phyloP scores from a whole-genome alignment of 1,140 invertebrate genomes.

The Megathymus violae region DNA sequence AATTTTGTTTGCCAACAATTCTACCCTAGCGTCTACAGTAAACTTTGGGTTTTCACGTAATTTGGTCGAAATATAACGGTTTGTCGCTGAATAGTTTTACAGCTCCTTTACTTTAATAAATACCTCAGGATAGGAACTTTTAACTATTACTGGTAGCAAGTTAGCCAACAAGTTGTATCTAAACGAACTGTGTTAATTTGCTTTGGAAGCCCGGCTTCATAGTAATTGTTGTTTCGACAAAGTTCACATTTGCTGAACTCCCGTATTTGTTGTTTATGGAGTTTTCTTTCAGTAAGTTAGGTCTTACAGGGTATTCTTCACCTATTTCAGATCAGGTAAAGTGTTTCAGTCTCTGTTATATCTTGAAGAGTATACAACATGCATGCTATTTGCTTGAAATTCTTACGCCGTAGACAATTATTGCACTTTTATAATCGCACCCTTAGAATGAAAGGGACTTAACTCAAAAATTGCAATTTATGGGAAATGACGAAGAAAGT shows the following conservation, averaged over 20 bases:
- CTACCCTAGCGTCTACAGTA: no score
- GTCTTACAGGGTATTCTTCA: not conserved
- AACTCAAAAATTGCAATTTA: no score
- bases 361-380: not conserved
- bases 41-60: no score
- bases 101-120: slow-evolving; percentile 35
- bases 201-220: slow-evolving; percentile 37
- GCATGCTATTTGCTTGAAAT: not conserved
- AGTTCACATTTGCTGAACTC: slow-evolving; percentile 3
- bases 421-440: no score
- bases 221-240: slow-evolving; percentile 40
- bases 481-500: no score
- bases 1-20: no score
- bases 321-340: not conserved
- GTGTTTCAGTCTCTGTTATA: not conserved
- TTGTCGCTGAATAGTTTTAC: slow-evolving; percentile 20
- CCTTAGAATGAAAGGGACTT: no score
- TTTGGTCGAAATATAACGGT: not conserved
- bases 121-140: slow-evolving; percentile 40
- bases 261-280: not conserved
- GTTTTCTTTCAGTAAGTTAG: not conserved
- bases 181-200: slow-evolving; percentile 44
- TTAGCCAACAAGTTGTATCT: slow-evolving; percentile 40
- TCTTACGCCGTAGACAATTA: not conserved
- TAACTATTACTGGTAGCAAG: slow-evolving; percentile 42